Conservation (phyloP, 2,113 vertebrate genomes). For the Zosterops pallidus region DNA sequence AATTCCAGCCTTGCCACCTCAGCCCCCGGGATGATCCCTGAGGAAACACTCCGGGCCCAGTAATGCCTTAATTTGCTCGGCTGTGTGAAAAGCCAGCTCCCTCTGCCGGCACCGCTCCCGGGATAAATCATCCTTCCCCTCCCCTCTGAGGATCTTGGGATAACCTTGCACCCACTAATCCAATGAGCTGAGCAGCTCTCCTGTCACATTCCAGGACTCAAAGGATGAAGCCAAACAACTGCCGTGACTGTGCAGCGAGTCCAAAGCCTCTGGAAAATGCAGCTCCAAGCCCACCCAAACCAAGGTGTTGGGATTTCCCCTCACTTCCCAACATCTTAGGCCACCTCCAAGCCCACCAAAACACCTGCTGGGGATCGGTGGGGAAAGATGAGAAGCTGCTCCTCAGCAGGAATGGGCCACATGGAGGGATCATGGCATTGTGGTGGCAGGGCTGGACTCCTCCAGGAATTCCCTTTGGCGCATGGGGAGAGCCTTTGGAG, state of each 20-base stretch:
- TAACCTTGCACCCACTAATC: neutral
- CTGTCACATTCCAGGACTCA: rapidly evolving
- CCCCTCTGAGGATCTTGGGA: rapidly evolving
- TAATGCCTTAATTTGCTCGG: neutral
- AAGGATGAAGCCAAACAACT: neutral
- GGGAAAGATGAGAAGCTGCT: neutral
- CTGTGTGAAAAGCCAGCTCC: conserved; percentile 16
- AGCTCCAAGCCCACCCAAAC: neutral
- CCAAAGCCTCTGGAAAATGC: neutral
- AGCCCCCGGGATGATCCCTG: rapidly evolving
- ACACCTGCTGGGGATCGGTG: neutral
- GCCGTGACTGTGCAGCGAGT: rapidly evolving
- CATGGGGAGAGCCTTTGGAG: neutral
- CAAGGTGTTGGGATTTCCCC: neutral
- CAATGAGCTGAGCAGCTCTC: neutral
- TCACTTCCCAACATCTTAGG: rapidly evolving
- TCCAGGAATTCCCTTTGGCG: rapidly evolving
- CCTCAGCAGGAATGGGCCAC: neutral
- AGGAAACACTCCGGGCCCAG: neutral
- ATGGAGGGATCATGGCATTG: rapidly evolving
- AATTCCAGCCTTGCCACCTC: neutral
- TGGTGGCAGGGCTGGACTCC: neutral
- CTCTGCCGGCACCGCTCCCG: neutral
- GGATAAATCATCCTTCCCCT: neutral
- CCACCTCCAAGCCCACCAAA: neutral